These are phyloP conservation scores for Neoseiulus cucumeris DNA, from an alignment of 1,140 invertebrate species.

Conservation along the genomic window DNA sequence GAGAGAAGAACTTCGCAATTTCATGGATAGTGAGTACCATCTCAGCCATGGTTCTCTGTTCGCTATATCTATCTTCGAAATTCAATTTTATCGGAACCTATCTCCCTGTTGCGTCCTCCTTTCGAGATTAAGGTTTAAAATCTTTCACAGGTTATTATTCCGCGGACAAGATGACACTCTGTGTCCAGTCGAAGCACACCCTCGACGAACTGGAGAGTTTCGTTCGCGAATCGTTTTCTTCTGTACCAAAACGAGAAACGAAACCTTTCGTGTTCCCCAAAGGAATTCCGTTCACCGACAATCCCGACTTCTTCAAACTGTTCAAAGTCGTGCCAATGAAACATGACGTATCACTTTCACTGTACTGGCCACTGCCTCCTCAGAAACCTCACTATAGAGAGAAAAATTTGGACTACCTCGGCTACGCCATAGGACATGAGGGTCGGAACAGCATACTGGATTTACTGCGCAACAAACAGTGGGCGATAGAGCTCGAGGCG, in stretches of 20 bases:
- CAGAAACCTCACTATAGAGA: not conserved
- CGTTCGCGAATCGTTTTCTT: not conserved
- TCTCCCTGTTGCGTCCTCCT: no score
- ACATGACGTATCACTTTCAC: constrained; percentile 27
- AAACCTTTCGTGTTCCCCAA: not conserved
- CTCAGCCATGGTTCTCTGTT: no score
- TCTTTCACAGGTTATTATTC: not conserved
- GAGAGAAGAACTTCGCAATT: constrained; percentile 30
- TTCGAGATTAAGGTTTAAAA: no score
- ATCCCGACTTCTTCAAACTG: constrained; percentile 1
- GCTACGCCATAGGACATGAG: not conserved
- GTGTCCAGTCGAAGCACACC: constrained; percentile 1
- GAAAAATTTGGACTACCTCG: not conserved
- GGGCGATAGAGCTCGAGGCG: not conserved
- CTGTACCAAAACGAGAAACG: not conserved
- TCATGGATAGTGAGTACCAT: constrained; percentile 30
- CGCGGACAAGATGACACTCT: not conserved
- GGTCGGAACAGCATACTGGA: not conserved
- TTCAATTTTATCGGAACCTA: no score
- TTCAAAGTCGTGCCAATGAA: constrained; percentile 29
- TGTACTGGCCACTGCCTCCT: constrained; percentile 28
- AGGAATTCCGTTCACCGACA: not conserved
- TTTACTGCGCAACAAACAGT: not conserved
- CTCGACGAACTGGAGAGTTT: not conserved
- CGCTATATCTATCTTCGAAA: no score